These are phyloP conservation scores for Aurelia sp. DNA, from an alignment of 30 jellyfish, hydroid and myxozoan species.

Conservation along the genomic window DNA sequence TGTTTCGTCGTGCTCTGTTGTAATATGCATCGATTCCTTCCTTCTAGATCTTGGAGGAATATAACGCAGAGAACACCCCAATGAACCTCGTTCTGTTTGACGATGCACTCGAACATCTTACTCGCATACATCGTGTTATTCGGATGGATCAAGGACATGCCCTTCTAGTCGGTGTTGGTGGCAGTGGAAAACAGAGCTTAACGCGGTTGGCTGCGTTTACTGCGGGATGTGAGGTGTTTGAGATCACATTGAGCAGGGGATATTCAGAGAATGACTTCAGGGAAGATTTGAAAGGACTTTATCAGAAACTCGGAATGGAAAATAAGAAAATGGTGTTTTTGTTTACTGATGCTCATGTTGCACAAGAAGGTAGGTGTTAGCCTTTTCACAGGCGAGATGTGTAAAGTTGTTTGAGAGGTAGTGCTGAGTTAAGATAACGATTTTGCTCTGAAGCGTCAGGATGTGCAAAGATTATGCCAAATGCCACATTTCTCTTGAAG, in stretches of 20 bases:
- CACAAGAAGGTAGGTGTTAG: conserved; percentile 86
- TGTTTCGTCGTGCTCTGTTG: too few species aligned
- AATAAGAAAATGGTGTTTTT: conserved; percentile 91
- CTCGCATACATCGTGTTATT: conserved; percentile 96
- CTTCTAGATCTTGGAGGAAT: conserved; percentile 87
- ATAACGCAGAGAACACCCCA: conserved; percentile 80
- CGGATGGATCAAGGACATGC: conserved; percentile 99
- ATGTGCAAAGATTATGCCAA: too few species aligned
- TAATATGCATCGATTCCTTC: not conserved
- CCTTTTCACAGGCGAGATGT: not conserved
- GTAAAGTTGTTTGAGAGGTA: too few species aligned
- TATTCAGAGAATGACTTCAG: conserved; percentile 93
- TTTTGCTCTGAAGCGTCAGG: too few species aligned
- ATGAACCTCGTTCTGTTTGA: conserved; percentile 95
- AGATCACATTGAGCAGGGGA: conserved; percentile 91
- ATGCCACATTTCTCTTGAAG: too few species aligned
- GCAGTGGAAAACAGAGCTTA: conserved; percentile 97
- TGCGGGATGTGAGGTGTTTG: conserved; percentile 98
- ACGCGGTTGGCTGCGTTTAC: conserved; percentile 98
- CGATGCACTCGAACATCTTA: conserved; percentile 98
- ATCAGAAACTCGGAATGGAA: conserved; percentile 91
- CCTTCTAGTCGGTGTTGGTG: conserved; percentile 98
- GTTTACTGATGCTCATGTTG: conserved; percentile 97
- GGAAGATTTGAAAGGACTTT: conserved; percentile 86
- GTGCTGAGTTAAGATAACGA: too few species aligned